Base-by-base conservation (phyloP, 2,113 vertebrate species). In the Plectropomus leopardus region DNA sequence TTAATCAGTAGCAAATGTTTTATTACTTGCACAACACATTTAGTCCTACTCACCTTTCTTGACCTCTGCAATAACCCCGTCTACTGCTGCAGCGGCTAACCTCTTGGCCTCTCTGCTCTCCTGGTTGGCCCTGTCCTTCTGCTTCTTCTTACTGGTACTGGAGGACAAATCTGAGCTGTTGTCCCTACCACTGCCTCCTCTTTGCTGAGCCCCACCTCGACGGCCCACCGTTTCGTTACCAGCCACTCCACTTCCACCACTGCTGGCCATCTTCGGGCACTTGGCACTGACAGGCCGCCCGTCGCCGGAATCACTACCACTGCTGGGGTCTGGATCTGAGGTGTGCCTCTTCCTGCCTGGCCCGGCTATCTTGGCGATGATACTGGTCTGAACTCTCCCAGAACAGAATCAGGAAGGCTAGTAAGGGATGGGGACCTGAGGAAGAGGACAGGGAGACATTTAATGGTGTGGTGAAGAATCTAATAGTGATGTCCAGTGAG, bases 361-460 rank as follows among this genome's bases (percentile, higher is more conserved):
- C 94, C 97, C 98, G 91, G 98, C 98, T 99, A 99, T 99, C 95
- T 99, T 99, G 98, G 98, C 98, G 97, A 96, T 92, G 96, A 96
- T 97, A 92, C 93, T 94, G 93, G 95, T 92, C 93, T 94, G 96
- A 97, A 95, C 90, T 94, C 95, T 96, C 94, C 93, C 95, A 95
- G 86, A 95, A 96, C 95, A 93, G 95, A 98, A 98, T 96, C 92
- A 88, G 90, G 92, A 94, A 92, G 93, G 94, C 94, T 90, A 83
- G 45, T 23, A 1, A 57, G 76, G 86, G 55, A 58, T 16, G 36
- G 80, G 83, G 68, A 78, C 64, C 90, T 94, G 55, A 42, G 30
- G n/a, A 9, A 42, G 21, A 30, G 6, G 1, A 26, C 4, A 85
- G 17, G 69, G 9, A 53, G 21, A 26, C 10, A 36, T 28, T n/a